Percentiles rank a stretch among this genome's conserved stretches.
These are phyloP conservation scores for Mesitornis unicolor DNA, from an alignment of 2,113 vertebrate species.

Conservation along the genomic window DNA sequence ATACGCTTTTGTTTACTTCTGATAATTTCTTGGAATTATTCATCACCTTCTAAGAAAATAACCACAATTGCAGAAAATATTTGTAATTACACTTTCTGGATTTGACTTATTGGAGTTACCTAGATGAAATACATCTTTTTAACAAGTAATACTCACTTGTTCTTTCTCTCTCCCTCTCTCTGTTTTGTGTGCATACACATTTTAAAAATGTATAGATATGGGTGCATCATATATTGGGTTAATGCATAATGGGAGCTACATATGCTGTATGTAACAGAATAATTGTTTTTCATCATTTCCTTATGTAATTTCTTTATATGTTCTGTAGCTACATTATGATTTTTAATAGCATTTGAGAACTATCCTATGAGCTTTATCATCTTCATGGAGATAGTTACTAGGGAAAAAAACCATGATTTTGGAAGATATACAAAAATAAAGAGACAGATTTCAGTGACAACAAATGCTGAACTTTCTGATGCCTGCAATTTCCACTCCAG, in stretches of 20 bases:
- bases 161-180: not conserved
- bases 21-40: not conserved
- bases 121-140: not conserved
- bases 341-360: not conserved
- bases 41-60: not conserved
- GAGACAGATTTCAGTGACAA: not conserved
- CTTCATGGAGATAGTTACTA: not conserved
- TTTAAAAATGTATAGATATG: not conserved
- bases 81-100: not conserved
- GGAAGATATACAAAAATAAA: not conserved
- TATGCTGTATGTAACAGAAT: not conserved
- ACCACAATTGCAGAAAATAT: not conserved
- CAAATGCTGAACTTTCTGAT: not conserved
- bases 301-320: not conserved
- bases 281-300: too few relatives aligned
- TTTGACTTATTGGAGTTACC: not conserved
- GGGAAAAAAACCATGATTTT: not conserved
- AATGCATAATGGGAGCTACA: not conserved
- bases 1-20: not conserved
- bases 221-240: not conserved
- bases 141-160: not conserved
- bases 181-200: not conserved
- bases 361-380: not conserved
- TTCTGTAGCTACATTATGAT: not conserved
- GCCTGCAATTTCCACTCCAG: not conserved